Base-by-base conservation (phyloP, 1,140 invertebrate species). In the Drosophila orena region DNA sequence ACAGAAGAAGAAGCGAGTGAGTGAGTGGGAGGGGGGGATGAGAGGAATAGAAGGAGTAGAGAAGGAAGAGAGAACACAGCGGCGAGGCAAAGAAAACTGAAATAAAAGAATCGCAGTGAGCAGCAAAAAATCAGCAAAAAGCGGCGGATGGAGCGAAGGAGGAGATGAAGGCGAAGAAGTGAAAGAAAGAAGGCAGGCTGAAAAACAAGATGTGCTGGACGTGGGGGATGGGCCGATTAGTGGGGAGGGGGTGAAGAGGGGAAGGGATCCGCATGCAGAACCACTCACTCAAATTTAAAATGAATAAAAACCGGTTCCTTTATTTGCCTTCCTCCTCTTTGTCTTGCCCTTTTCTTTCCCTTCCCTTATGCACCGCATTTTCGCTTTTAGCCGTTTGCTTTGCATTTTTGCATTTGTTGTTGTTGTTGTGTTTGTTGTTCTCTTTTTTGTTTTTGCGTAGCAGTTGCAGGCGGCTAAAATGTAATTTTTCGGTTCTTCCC, bases 281-380 rank as follows among this genome's bases (percentile, higher is more conserved):
- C 73, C 50, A 74, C 73, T 77, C 56, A 77, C 61, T 76, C 72
- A 81, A 79, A 81, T 61, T 64, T 56, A 34, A 73, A 77, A 81
- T 72, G 61, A 59, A 81, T 74, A 77, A 81, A 74, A 85, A 85
- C 81, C 74, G 60, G 81, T 78, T 88, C 49, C 56, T 59, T 59
- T 70, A 73, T 78, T 86, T 86, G 47, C 68, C 73, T 84, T 74
- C 42, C 22, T 59, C 54, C n/a, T 20, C n/a, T 43, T 22, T 12
- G 66, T 15, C 5, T 20, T 44, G 10, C 42, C 42, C 11, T 44
- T 10, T 20, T 4, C 17, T 14, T 11, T 24, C 24, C 38, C 66
- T 44, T 27, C 7, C 15, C 24, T 40, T 40, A 11, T 53, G 22
- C 37, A 38, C 34, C 40, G 38, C 47, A 4, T 42, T 55, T 61